Conservation (phyloP, 2,888 invertebrate species). For the Elmis aenea region DNA sequence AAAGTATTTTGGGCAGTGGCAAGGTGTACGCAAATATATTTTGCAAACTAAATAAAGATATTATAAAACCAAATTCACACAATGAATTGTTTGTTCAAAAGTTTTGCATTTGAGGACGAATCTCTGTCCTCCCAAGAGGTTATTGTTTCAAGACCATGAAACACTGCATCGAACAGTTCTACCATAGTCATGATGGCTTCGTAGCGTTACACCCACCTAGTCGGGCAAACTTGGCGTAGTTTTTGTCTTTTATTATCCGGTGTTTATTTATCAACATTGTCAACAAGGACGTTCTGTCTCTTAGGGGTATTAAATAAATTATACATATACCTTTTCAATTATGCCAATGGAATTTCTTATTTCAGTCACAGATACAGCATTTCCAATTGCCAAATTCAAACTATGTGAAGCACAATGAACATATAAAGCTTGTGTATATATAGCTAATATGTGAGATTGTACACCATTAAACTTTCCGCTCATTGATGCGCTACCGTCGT, state of each 20-base stretch:
- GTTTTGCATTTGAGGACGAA: conserved; percentile 1
- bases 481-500: conserved; percentile 4
- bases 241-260: background rate
- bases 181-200: background rate
- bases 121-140: conserved; percentile 1
- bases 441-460: background rate
- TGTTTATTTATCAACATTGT: background rate
- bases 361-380: background rate
- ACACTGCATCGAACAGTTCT: conserved; percentile 1
- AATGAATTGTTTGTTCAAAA: background rate
- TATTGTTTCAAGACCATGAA: conserved; percentile 1
- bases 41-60: background rate
- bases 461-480: conserved; percentile 4
- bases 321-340: background rate
- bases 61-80: conserved; percentile 1
- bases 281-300: background rate
- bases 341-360: background rate
- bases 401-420: conserved; percentile 4
- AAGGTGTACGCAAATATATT: conserved; percentile 2
- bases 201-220: background rate
- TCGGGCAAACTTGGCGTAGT: background rate
- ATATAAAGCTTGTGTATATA: background rate
- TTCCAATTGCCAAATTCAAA: background rate
- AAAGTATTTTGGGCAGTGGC: background rate
- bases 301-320: conserved; percentile 1